phyloP scores from a whole-genome alignment of 2,113 vertebrate species.

The Shinisaurus crocodilurus region DNA sequence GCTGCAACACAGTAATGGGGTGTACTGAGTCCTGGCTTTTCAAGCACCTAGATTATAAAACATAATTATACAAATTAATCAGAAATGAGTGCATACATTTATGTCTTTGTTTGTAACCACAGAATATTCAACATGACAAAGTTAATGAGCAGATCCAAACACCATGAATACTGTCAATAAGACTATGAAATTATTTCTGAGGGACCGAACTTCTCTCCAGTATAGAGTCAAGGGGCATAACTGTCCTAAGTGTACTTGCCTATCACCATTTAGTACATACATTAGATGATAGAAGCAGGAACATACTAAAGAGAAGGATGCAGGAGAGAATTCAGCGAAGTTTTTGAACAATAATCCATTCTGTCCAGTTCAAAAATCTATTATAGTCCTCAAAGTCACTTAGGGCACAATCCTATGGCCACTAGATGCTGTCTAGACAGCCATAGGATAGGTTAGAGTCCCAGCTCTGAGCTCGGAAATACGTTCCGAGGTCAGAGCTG shows the following conservation, averaged over 20 bases:
- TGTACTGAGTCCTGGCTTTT: slow-evolving; percentile 76
- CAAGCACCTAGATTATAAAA: slow-evolving; percentile 84
- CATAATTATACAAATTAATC: slow-evolving; percentile 86
- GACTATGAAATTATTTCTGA: slow-evolving; percentile 56
- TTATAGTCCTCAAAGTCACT: no score
- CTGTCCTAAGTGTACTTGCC: slow-evolving; percentile 50
- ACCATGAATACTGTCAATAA: slow-evolving; percentile 16
- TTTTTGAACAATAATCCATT: not conserved
- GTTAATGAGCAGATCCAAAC: slow-evolving; percentile 63
- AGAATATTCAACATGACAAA: slow-evolving; percentile 76
- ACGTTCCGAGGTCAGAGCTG: no score
- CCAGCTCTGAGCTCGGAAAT: no score
- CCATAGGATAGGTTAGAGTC: no score
- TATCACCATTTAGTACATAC: slow-evolving; percentile 28
- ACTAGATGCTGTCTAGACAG: no score
- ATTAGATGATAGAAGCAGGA: slow-evolving; percentile 8
- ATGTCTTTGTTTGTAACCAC: slow-evolving; percentile 76
- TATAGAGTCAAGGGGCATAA: slow-evolving; percentile 42
- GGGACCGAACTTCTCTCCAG: slow-evolving; percentile 54
- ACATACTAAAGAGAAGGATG: not conserved
- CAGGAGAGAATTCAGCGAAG: not conserved
- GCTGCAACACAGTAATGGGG: slow-evolving; percentile 80
- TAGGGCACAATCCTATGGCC: no score
- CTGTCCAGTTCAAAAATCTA: not conserved
- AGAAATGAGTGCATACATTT: slow-evolving; percentile 75